These are phyloP conservation scores for Cochlearius cochlearius DNA, from an alignment of 2,113 vertebrate genomes.

Conservation along the genomic window DNA sequence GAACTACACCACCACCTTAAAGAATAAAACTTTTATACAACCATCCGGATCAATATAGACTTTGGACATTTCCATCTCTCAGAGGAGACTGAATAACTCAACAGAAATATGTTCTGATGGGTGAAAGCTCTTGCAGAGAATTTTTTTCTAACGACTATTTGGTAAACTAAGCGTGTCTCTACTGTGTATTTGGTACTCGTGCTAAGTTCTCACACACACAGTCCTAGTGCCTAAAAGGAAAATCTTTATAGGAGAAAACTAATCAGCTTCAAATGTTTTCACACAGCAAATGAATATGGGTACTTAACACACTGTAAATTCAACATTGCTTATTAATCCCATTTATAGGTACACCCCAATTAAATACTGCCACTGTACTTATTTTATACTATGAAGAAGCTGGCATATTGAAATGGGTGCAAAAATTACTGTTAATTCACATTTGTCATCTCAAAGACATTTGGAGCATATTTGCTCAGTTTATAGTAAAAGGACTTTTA, in stretches of 20 bases:
- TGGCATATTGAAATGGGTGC: background rate
- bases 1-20: background rate
- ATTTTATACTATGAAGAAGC: background rate
- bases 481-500: background rate
- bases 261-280: background rate
- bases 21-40: background rate
- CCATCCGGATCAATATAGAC: background rate
- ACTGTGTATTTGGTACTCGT: no score
- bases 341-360: background rate
- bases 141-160: background rate
- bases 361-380: background rate
- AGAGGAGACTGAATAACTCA: background rate
- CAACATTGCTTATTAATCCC: background rate
- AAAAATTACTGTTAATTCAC: background rate
- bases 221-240: background rate
- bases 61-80: background rate
- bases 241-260: background rate
- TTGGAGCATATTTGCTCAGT: background rate
- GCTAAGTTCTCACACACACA: background rate
- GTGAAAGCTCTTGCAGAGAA: background rate
- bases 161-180: background rate
- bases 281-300: background rate
- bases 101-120: background rate
- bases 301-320: background rate
- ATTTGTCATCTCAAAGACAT: background rate